phyloP scores from a whole-genome alignment of 2,797 vertebrate species.

The Jordanella pulchra region DNA sequence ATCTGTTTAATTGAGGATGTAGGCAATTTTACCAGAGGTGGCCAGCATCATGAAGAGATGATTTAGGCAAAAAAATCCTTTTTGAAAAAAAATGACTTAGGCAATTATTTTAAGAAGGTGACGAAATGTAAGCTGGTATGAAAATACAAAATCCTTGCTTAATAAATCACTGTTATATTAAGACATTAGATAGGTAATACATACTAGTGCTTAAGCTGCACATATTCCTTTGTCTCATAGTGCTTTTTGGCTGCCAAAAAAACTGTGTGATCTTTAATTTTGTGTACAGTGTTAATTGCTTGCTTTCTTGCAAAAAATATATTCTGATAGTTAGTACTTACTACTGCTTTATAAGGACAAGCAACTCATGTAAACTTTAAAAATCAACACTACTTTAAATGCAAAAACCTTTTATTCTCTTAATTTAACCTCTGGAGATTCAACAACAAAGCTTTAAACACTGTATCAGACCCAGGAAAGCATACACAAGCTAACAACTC shows the following conservation, averaged over 20 bases:
- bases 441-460: background rate
- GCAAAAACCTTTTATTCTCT: background rate
- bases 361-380: background rate
- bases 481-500: background rate
- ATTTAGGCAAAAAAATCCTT: no score
- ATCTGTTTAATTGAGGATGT: no score
- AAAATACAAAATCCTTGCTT: no score
- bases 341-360: background rate
- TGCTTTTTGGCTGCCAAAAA: background rate
- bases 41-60: no score
- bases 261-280: conserved; percentile 2
- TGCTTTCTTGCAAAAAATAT: background rate
- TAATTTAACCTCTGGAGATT: background rate
- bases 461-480: background rate
- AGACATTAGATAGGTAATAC: no score
- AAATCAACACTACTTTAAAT: background rate
- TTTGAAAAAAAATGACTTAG: no score
- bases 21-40: no score
- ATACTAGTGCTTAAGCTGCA: background rate
- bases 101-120: no score
- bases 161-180: background rate
- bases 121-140: no score
- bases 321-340: background rate
- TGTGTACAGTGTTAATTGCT: background rate
- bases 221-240: no score